These are phyloP conservation scores for Apamea sordens DNA, from an alignment of 2,888 invertebrate species.

Conservation along the genomic window DNA sequence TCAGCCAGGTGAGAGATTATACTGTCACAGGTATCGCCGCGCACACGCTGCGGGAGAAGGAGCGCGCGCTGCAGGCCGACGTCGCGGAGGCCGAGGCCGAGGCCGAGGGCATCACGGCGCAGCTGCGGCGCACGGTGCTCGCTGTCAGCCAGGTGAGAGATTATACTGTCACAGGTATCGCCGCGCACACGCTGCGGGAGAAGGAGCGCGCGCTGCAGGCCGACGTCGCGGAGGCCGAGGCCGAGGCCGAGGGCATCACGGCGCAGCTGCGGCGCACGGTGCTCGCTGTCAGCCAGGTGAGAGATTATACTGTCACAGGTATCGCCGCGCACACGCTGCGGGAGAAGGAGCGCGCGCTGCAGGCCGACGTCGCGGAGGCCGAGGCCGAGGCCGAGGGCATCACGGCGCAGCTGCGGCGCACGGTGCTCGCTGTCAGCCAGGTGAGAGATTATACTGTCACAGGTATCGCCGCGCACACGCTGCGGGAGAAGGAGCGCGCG, in stretches of 20 bases:
- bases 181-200: slow-evolving; percentile 93
- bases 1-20: too few species aligned
- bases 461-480: slow-evolving; percentile 93
- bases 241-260: slow-evolving; percentile 77
- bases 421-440: slow-evolving; percentile 90
- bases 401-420: slow-evolving; percentile 92
- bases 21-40: too few species aligned
- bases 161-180: too few species aligned
- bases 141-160: slow-evolving; percentile 67
- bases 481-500: slow-evolving; percentile 94
- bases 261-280: slow-evolving; percentile 94
- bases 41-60: slow-evolving; percentile 94
- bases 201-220: slow-evolving; percentile 95
- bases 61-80: slow-evolving; percentile 93
- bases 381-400: slow-evolving; percentile 75
- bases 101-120: slow-evolving; percentile 82
- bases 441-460: too few species aligned
- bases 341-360: slow-evolving; percentile 94
- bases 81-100: slow-evolving; percentile 66
- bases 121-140: slow-evolving; percentile 94
- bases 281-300: slow-evolving; percentile 81
- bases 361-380: slow-evolving; percentile 83
- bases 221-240: slow-evolving; percentile 68
- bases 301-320: too few species aligned
- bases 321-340: slow-evolving; percentile 93